Evolutionary conservation across 2,113 vertebrate species (phyloP), one percentile per base, ranked within the genome.

Genomic region (Lynx canadensis): DNA sequence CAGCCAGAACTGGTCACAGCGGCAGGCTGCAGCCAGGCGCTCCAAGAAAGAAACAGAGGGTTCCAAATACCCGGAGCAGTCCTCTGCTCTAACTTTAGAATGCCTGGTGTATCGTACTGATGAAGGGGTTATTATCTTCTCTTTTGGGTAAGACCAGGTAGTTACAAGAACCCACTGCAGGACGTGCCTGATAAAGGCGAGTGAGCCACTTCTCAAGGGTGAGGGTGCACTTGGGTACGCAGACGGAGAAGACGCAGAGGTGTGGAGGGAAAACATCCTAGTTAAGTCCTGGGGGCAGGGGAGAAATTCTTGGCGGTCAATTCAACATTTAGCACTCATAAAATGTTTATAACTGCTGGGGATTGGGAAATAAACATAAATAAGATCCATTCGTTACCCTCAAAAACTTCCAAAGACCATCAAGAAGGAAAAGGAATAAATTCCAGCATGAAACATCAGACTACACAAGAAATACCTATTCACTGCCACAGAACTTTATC

Each of bases 21-120:
- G 16, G 21, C 63, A 25, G n/a, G 38, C 41, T 3, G 4, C 5
- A 21, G 38, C 1, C 2, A 48, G 25, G 4, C 1, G 19, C n/a
- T 27, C 36, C n/a, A 79, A 29, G 45, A 11, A 83, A 66, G 80
- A 23, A 23, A 13, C 60, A 52, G 23, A 87, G 63, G 33, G n/a
- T 36, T 14, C 23, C 45, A 73, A 68, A n/a, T 3, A 11, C 36
- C 7, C 1, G 10, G 9, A 60, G 23, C 27, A 29, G n/a, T 4
- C 48, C 21, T 50, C 31, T 12, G 41, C 9, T 71, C 15, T 4
- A 14, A 38, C 25, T 21, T 55, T 21, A 74, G 73, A 73, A 74
- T 29, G 9, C 69, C 23, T n/a, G 21, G 4, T 31, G 18, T 8
- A 3, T 7, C 33, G 31, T 18, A 48, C 33, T 21, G 18, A 66